Conservation (phyloP, 2,797 vertebrate species). For the Pyrocephalus nanus region DNA sequence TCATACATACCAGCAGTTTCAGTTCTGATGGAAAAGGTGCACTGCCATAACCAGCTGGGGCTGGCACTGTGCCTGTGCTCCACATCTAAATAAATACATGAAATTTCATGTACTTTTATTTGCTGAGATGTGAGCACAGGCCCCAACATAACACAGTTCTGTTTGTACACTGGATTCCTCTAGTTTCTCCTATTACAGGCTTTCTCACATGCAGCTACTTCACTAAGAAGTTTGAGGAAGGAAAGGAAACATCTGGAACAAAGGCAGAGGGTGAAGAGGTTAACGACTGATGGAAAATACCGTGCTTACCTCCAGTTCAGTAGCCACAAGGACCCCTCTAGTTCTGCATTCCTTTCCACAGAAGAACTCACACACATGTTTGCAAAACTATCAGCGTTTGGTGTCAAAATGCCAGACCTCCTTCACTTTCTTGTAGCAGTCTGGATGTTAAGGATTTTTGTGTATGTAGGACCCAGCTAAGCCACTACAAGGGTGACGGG, state of each 20-base stretch:
- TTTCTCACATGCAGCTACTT: constrained; percentile 9
- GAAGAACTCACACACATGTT: neutral
- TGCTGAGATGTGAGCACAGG: neutral
- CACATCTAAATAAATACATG: neutral
- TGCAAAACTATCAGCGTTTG: neutral
- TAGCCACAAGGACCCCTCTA: constrained; percentile 1
- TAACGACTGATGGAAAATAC: constrained; percentile 25
- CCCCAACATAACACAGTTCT: neutral
- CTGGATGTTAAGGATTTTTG: neutral
- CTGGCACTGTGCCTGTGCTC: neutral
- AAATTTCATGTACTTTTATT: neutral
- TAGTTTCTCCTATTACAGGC: neutral
- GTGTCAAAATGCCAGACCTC: neutral
- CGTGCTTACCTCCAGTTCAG: constrained; percentile 20
- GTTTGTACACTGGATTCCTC: neutral
- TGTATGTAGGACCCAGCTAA: neutral
- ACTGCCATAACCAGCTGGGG: neutral
- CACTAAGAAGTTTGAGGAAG: constrained; percentile 18
- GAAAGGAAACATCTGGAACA: constrained; percentile 64
- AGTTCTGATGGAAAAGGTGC: neutral
- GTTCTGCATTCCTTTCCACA: constrained; percentile 25
- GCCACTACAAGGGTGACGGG: neutral
- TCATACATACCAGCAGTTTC: neutral
- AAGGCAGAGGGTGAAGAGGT: constrained; percentile 47
- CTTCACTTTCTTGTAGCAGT: neutral